A percentile compares a stretch with the other conserved stretches of the same genome.
phyloP scores from a whole-genome alignment of 2,888 invertebrate genomes.

The Baccha elongata region DNA sequence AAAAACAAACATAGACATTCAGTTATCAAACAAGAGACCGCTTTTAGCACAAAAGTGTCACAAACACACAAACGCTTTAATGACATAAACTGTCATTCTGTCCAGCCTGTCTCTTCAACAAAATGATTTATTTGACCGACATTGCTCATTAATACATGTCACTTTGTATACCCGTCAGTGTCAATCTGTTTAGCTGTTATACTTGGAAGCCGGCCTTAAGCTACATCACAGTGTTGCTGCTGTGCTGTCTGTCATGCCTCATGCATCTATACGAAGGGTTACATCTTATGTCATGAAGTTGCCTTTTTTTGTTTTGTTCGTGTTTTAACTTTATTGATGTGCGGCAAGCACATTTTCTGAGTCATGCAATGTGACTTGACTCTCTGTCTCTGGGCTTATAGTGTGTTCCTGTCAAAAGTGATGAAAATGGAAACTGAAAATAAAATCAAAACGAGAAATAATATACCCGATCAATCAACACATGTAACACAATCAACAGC shows the following conservation, averaged over 20 bases:
- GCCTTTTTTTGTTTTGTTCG: constrained; percentile 21
- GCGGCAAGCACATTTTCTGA: constrained; percentile 55
- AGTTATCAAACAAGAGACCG: constrained; percentile 54
- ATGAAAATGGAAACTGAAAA: constrained; percentile 55
- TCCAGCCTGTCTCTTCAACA: constrained; percentile 69
- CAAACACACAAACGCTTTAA: constrained; percentile 53
- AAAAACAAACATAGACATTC: constrained; percentile 49
- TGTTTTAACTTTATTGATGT: constrained; percentile 42
- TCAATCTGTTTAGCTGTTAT: constrained; percentile 55
- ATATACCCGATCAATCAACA: constrained; percentile 65
- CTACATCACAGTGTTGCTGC: constrained; percentile 37
- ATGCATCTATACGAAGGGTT: constrained; percentile 54
- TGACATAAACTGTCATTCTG: constrained; percentile 67
- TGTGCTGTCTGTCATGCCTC: constrained; percentile 53
- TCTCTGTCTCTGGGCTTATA: constrained; percentile 21
- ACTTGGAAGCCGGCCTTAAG: constrained; percentile 65
- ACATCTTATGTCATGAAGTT: constrained; percentile 69
- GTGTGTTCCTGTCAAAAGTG: constrained; percentile 63
- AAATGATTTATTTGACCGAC: constrained; percentile 72
- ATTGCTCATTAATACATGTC: constrained; percentile 71
- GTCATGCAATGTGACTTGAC: constrained; percentile 59
- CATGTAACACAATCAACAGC: constrained; percentile 30
- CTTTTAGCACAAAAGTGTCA: constrained; percentile 56
- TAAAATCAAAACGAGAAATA: constrained; percentile 34
- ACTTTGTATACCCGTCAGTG: constrained; percentile 66